Base-by-base conservation (phyloP, 2,888 invertebrate species). In the Drosophila cognata region DNA sequence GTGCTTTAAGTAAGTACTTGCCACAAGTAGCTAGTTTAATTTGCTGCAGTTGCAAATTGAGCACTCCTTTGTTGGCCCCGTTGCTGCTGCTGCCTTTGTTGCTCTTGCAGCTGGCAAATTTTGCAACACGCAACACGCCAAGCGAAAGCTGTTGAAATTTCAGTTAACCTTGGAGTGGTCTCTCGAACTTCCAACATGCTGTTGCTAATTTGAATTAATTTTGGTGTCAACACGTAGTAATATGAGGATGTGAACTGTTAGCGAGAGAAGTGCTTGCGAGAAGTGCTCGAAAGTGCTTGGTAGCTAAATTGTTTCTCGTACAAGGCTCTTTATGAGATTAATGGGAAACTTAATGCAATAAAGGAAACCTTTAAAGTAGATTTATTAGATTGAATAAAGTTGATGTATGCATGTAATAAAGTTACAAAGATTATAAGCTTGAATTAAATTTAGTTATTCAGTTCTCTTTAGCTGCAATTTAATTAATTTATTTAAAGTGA, bases 171-270 rank as follows among this genome's bases (percentile, higher is more conserved):
- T 79, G 79, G 50, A 41, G 38, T 59, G 74, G 56, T 56, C 50
- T 81, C 60, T 25, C 38, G 36, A 46, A 74, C 61, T 78, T 68
- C 50, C 71, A 79, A 71, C 75, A 65, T 59, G 50, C 38, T 74
- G 57, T 69, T 65, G 73, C 83, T 88, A 86, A 89, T 86, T 86
- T 86, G 81, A 88, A 89, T 86, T 86, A 86, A 86, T 86, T 86
- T 86, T 86, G 83, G 85, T 86, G 85, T 86, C 85, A 86, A 89
- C 85, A 86, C 85, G 71, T 86, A 68, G 71, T 85, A 80, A 85
- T 80, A 82, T 71, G 67, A 81, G 84, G 79, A 79, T 89, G 89
- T 79, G 79, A 87, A 84, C 71, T 74, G 88, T 82, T 84, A 74
- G 61, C 87, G 58, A 69, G 55, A 28, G 18, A n/a, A 8, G 8